A percentile compares a stretch with the other conserved stretches of the same genome.
phyloP scores from a whole-genome alignment of 2,113 vertebrate genomes.

The Heteronetta atricapilla region DNA sequence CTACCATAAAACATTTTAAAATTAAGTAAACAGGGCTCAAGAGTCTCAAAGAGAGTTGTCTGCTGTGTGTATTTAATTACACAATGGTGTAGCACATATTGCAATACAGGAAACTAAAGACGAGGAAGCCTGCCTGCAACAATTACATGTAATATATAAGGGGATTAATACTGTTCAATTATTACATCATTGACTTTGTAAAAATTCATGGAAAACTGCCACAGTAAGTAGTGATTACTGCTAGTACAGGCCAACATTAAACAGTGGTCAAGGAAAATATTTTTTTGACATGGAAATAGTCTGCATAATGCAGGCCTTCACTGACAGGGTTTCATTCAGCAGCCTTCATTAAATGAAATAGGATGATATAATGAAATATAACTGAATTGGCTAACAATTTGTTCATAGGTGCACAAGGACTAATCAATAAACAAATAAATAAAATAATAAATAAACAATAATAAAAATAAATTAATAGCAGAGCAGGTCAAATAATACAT shows the following conservation, averaged over 20 bases:
- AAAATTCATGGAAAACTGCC: slow-evolving; percentile 15
- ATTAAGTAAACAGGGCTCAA: slow-evolving; percentile 11
- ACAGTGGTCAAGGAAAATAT: slow-evolving; percentile 19
- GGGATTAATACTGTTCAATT: slow-evolving; percentile 15
- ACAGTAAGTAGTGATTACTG: background rate
- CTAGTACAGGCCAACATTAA: background rate
- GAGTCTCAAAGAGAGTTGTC: background rate
- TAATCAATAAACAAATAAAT: background rate
- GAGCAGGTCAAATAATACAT: background rate
- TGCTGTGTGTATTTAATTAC: slow-evolving; percentile 20
- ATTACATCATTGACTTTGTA: background rate
- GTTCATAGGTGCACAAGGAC: background rate
- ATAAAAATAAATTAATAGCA: background rate
- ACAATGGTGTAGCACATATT: background rate
- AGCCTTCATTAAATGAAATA: background rate
- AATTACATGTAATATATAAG: background rate
- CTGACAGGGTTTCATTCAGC: background rate
- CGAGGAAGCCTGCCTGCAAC: background rate
- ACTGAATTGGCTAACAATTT: background rate
- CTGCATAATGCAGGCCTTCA: background rate
- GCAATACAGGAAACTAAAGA: slow-evolving; percentile 37
- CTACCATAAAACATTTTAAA: slow-evolving; percentile 22
- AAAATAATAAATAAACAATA: background rate
- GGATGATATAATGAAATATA: background rate
- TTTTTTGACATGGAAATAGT: background rate